A percentile compares a stretch with the other conserved stretches of the same genome.
Evolutionary conservation across 2,888 invertebrate species (phyloP).

Genomic region (Drosophila birchii): DNA sequence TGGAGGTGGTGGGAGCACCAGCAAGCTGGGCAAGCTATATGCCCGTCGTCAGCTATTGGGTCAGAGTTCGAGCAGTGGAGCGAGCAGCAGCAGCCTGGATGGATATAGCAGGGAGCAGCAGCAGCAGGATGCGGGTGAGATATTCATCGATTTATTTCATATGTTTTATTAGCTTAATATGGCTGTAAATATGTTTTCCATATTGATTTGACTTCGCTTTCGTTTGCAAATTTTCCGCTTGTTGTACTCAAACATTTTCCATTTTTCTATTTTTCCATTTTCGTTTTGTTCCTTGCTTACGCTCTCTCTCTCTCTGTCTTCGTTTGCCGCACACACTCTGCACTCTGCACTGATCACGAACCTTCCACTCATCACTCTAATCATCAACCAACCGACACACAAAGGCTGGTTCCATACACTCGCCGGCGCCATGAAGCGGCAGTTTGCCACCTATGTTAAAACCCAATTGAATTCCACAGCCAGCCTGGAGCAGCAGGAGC

Average conservation of each 20-base stretch:
- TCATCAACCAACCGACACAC: constrained; percentile 44
- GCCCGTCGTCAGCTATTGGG: constrained; percentile 66
- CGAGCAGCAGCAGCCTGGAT: constrained; percentile 58
- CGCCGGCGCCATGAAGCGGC: constrained; percentile 90
- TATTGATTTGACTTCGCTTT: constrained; percentile 22
- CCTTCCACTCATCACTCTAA: constrained; percentile 27
- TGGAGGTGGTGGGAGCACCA: constrained; percentile 24
- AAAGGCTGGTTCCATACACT: constrained; percentile 88
- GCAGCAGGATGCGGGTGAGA: constrained; percentile 61
- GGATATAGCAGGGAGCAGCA: constrained; percentile 41
- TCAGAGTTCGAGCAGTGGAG: constrained; percentile 49
- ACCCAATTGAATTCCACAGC: constrained; percentile 87
- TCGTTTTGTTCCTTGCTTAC: constrained; percentile 53
- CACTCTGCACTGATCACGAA: constrained; percentile 50
- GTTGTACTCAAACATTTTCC: constrained; percentile 24
- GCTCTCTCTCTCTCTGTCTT: constrained; percentile 18
- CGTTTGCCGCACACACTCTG: constrained; percentile 26
- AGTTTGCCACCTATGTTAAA: constrained; percentile 93
- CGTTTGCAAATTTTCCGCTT: constrained; percentile 13
- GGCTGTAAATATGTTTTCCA: not conserved
- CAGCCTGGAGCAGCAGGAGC: constrained; percentile 24
- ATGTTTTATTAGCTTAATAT: not conserved
- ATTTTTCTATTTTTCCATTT: constrained; percentile 22
- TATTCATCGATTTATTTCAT: not conserved
- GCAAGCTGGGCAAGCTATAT: constrained; percentile 70